phyloP scores from a whole-genome alignment of 2,888 invertebrate genomes.

The Heliconius erato region DNA sequence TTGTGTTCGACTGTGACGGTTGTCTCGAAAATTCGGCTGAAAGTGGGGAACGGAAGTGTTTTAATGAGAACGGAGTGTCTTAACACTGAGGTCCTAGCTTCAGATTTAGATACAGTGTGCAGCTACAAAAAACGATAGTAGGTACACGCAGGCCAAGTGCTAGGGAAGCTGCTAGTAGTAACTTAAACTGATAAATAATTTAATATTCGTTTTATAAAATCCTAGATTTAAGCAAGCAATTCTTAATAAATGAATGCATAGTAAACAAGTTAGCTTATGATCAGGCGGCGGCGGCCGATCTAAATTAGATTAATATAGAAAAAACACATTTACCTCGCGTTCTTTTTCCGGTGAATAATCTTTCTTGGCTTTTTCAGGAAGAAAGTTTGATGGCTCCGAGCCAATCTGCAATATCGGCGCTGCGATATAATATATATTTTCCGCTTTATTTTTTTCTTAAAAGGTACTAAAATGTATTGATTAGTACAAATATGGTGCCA shows the following conservation, averaged over 20 bases:
- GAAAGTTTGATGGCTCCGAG: constrained; percentile 9
- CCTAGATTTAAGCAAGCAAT: not conserved
- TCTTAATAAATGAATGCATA: not conserved
- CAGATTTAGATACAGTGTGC: too few relatives aligned
- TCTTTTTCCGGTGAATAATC: constrained; percentile 23
- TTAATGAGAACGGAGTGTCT: too few relatives aligned
- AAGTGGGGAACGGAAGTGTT: too few relatives aligned
- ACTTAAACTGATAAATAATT: not conserved
- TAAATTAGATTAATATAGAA: constrained; percentile 17
- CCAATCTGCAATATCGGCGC: constrained; percentile 7
- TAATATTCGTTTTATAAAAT: not conserved
- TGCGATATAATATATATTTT: constrained; percentile 7
- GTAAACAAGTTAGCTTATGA: constrained; percentile 3
- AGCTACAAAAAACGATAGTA: too few relatives aligned
- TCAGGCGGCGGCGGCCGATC: not conserved
- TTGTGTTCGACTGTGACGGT: too few relatives aligned
- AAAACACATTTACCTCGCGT: not conserved
- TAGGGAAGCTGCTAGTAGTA: too few relatives aligned
- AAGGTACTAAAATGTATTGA: constrained; percentile 3
- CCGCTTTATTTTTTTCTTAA: not conserved
- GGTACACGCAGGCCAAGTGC: too few relatives aligned
- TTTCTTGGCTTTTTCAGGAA: constrained; percentile 8
- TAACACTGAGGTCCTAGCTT: too few relatives aligned
- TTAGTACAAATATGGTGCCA: not conserved
- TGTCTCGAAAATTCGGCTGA: too few relatives aligned